phyloP scores from a whole-genome alignment of 2,888 invertebrate genomes.

The Ametastegia equiseti region DNA sequence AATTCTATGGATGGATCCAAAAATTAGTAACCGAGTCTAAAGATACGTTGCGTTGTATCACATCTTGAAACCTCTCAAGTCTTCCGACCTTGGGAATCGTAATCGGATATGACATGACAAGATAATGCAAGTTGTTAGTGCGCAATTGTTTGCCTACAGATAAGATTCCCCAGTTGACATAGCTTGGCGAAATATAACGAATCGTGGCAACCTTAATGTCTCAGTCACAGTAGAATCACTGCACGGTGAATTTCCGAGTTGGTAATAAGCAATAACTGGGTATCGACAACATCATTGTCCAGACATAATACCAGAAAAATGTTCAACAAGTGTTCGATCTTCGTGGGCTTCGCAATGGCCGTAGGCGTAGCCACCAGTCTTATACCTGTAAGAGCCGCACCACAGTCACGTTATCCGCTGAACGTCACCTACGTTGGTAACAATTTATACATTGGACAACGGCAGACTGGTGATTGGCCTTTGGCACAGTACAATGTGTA shows the following conservation, averaged over 20 bases:
- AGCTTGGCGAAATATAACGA: not conserved
- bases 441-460: slow-evolving; percentile 3
- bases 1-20: too few relatives aligned
- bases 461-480: slow-evolving; percentile 1
- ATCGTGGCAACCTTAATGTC: not conserved
- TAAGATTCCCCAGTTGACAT: not conserved
- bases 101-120: not conserved
- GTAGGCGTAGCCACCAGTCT: not conserved
- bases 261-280: not conserved
- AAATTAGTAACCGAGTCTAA: not conserved
- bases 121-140: not conserved
- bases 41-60: not conserved
- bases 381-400: not conserved
- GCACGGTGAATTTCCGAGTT: not conserved
- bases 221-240: not conserved
- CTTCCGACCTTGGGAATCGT: not conserved
- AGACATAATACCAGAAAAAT: not conserved
- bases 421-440: slow-evolving; percentile 7
- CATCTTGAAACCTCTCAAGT: not conserved
- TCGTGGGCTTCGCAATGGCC: not conserved
- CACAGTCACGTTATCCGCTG: not conserved
- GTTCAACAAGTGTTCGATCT: slow-evolving; percentile 25
- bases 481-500: not conserved
- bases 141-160: not conserved
- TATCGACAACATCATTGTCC: not conserved